Percentiles rank a stretch among this genome's conserved stretches.
Conservation (phyloP, 2,113 vertebrate species). For the Petrocephalus microphthalmus region DNA sequence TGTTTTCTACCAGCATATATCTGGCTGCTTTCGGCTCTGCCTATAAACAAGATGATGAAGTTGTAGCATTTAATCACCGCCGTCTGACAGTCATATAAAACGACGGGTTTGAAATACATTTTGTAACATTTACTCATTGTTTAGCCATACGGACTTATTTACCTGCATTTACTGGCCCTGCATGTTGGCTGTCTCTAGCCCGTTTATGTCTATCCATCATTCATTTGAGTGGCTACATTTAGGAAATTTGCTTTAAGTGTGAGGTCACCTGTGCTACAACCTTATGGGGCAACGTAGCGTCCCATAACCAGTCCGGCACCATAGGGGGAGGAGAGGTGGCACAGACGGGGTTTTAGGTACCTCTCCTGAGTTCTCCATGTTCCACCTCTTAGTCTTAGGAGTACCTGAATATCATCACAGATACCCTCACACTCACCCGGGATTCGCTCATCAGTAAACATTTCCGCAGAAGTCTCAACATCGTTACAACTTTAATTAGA, state of each 20-base stretch:
- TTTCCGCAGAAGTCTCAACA: not conserved
- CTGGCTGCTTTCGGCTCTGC: no score
- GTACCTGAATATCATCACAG: not conserved
- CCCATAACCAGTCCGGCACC: not conserved
- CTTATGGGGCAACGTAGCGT: not conserved
- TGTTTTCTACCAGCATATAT: not conserved
- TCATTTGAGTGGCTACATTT: not conserved
- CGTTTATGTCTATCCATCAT: not conserved
- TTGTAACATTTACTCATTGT: no score
- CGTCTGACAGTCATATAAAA: not conserved
- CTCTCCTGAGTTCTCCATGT: not conserved
- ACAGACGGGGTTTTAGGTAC: not conserved
- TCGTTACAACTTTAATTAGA: slow-evolving; percentile 48
- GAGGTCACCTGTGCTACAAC: not conserved
- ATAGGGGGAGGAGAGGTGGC: not conserved
- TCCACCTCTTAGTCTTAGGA: not conserved
- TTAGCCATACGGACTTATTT: not conserved
- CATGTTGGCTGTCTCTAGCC: not conserved
- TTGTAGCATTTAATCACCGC: not conserved
- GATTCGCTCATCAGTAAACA: slow-evolving; percentile 43
- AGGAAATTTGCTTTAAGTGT: not conserved
- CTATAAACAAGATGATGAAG: no score
- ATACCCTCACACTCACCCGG: slow-evolving; percentile 18
- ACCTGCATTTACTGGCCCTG: not conserved
- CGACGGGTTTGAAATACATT: not conserved